phyloP scores from a whole-genome alignment of 2,888 invertebrate genomes.

The Ditylenchus weischeri region DNA sequence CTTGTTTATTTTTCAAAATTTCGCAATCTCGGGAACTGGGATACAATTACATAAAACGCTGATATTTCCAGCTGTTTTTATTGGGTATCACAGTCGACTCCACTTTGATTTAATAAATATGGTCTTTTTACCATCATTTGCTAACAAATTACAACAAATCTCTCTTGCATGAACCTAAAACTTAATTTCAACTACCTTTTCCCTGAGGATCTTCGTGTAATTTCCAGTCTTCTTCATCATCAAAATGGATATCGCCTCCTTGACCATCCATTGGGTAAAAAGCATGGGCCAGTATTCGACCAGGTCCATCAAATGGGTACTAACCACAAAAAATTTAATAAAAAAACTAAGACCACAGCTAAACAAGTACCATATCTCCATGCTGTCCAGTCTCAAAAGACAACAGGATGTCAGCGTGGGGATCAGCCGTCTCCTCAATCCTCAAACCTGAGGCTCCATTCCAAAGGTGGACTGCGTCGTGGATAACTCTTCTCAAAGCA shows the following conservation, averaged over 20 bases:
- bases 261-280: slow-evolving; percentile 44
- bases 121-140: too few relatives aligned
- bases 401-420: slow-evolving; percentile 72
- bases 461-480: slow-evolving; percentile 69
- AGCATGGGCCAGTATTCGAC: slow-evolving; percentile 36
- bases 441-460: slow-evolving; percentile 63
- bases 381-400: slow-evolving; percentile 65
- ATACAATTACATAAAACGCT: too few relatives aligned
- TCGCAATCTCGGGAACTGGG: too few relatives aligned
- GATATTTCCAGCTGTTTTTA: too few relatives aligned
- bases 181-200: slow-evolving; percentile 3
- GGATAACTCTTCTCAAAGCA: slow-evolving; percentile 61
- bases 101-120: too few relatives aligned
- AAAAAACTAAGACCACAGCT: too few relatives aligned
- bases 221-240: slow-evolving; percentile 34
- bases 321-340: too few relatives aligned
- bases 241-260: slow-evolving; percentile 42
- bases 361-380: slow-evolving; percentile 21
- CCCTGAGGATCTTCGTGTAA: slow-evolving; percentile 8
- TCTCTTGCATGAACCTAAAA: slow-evolving; percentile 14
- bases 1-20: too few relatives aligned
- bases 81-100: too few relatives aligned
- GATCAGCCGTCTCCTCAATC: slow-evolving; percentile 58
- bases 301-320: slow-evolving; percentile 37
- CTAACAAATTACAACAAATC: too few relatives aligned